Evolutionary conservation across 2,797 vertebrate species (phyloP).

Genomic region (Vipera latastei): DNA sequence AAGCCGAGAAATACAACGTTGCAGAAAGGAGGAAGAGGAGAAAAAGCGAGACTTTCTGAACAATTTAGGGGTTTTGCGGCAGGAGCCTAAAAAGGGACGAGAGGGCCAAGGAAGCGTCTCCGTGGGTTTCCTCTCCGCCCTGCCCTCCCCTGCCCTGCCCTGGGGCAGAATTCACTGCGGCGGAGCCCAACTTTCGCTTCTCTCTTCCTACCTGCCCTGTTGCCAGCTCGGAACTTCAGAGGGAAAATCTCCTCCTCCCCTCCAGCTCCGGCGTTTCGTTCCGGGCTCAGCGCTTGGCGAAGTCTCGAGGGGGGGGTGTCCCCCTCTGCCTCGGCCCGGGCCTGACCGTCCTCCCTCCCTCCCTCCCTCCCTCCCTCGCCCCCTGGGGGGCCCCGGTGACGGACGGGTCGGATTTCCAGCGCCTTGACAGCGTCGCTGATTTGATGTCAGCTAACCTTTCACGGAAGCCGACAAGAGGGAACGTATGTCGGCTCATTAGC

Average conservation of each 20-base stretch:
- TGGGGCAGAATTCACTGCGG: not conserved
- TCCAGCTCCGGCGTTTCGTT: not conserved
- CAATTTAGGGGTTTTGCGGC: not conserved
- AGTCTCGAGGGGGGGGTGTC: not conserved
- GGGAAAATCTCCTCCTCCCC: not conserved
- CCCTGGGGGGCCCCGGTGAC: conserved; percentile 50
- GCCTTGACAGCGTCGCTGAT: conserved; percentile 81
- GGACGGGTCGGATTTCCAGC: conserved; percentile 75
- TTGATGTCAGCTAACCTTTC: conserved; percentile 81
- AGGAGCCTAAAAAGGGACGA: not conserved
- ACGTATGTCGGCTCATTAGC: conserved; percentile 88
- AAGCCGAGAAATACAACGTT: accelerated
- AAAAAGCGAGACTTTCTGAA: not conserved
- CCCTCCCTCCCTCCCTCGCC: conserved; percentile 11
- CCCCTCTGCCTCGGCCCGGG: not conserved
- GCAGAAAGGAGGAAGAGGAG: too few species aligned
- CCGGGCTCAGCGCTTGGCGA: not conserved
- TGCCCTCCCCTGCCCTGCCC: not conserved
- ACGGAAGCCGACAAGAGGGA: conserved; percentile 79
- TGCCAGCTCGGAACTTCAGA: not conserved
- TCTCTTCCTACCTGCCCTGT: accelerated
- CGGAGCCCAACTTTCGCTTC: not conserved
- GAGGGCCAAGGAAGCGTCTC: not conserved
- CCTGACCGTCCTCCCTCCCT: not conserved
- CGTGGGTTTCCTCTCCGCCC: not conserved